Percentiles rank a stretch among this genome's conserved stretches.
Evolutionary conservation across 1,140 invertebrate genomes (phyloP).

Genomic region (Panagrolaimus sp.): DNA sequence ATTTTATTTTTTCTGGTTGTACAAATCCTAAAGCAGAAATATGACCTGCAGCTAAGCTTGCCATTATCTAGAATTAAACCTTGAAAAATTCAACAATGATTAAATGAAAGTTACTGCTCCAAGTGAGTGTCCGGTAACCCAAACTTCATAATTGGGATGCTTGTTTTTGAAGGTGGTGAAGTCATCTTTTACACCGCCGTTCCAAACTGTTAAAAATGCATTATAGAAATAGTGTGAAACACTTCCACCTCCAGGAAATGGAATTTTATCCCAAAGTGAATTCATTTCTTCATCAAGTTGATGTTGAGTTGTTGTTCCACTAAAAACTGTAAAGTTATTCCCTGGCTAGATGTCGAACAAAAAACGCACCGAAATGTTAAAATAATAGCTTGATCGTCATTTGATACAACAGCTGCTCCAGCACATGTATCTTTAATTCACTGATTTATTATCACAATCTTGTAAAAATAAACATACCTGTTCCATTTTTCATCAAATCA

Average conservation of each 20-base stretch:
- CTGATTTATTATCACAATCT: too few relatives aligned
- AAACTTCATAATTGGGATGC: slow-evolving; percentile 2
- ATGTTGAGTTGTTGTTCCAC: not conserved
- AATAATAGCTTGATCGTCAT: slow-evolving; percentile 7
- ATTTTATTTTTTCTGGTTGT: not conserved
- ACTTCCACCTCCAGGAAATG: not conserved
- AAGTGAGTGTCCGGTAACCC: not conserved
- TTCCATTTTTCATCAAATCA: slow-evolving; percentile 1
- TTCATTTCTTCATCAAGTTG: not conserved
- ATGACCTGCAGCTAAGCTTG: not conserved
- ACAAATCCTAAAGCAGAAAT: not conserved
- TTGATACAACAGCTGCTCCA: not conserved
- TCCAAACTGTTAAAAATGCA: slow-evolving; percentile 10
- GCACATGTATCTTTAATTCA: not conserved
- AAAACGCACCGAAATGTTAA: not conserved
- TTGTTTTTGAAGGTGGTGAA: not conserved
- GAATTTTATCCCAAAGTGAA: not conserved
- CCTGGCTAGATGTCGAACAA: not conserved
- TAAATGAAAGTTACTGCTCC: not conserved
- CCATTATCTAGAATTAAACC: not conserved
- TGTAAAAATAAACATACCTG: not conserved
- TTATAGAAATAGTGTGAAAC: not conserved
- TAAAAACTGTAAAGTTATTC: not conserved
- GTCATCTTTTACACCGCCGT: not conserved
- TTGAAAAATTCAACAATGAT: too few relatives aligned